Base-by-base conservation (phyloP, 2,113 vertebrate genomes). In the Lepus europaeus region DNA sequence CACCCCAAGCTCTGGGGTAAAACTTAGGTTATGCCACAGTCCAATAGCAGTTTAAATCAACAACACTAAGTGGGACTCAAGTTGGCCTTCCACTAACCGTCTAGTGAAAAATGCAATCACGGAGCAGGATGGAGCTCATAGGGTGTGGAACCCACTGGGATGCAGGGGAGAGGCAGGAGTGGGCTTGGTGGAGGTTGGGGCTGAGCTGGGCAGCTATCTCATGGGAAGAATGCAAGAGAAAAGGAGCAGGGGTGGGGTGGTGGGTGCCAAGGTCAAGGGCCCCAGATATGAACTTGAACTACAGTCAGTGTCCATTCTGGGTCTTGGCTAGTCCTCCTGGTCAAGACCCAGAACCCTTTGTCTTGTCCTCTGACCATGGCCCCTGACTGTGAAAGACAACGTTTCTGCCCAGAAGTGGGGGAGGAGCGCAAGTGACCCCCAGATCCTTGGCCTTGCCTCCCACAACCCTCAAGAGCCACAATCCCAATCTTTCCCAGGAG, bases 401-500 rank as follows among this genome's bases (percentile, higher is more conserved):
- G 7, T 63, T 56, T 77, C 39, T 91, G 0, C 2, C 33, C 69
- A 76, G 39, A 81, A 63, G 5, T 16, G 33, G 12, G 19, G 16
- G 1, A 2, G 51, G 2, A 27, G 2, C 9, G 45, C 45, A 45
- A 6, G 4, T 63, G 29, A 13, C 56, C 78, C 63, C 3, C 12
- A 87, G 79, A 78, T 33, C 6, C 4, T 12, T 85, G 73, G 74
- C 59, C 89, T 91, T 70, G 56, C 56, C 74, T 85, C 39, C 70
- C 77, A 66, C 39, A 76, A 88, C n/a, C 77, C 31, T 10, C 25
- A 78, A 82, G 59, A 31, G 27, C 33, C 20, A 25, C 39, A 25
- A 5, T 59, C 72, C 84, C 72, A 77, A 6, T 64, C 68, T 95
- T 92, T 87, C 92, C 90, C 77, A 63, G 31, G 73, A 90, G 72